Conservation (phyloP, 2,113 vertebrate species). For the Heterotilapia buettikoferi region DNA sequence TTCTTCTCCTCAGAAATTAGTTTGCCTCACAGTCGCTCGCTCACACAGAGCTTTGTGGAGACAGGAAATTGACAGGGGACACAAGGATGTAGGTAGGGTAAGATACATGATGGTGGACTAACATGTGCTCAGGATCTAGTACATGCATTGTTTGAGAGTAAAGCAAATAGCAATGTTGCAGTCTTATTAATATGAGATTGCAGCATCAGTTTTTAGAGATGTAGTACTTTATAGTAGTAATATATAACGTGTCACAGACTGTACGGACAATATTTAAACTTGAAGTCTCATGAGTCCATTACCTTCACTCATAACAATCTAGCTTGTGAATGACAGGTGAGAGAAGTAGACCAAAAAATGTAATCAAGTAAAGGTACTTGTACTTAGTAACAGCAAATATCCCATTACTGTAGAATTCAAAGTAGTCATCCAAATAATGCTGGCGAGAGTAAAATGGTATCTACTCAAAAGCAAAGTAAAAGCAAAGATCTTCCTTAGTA, state of each 20-base stretch:
- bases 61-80: slow-evolving; percentile 3
- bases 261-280: background rate
- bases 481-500: background rate
- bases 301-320: background rate
- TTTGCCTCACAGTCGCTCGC: slow-evolving; percentile 10
- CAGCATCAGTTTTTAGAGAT: too few species aligned
- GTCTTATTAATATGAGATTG: background rate
- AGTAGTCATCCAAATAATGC: background rate
- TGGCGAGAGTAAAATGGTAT: background rate
- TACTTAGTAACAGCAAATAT: background rate
- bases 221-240: background rate
- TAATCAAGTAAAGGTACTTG: background rate
- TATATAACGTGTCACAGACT: background rate
- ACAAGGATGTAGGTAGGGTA: background rate
- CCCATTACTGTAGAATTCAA: background rate
- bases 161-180: background rate
- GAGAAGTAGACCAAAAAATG: background rate
- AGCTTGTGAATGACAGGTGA: background rate
- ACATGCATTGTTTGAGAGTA: background rate
- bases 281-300: background rate
- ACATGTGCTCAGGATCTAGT: background rate
- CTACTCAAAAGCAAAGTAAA: background rate
- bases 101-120: background rate
- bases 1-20: slow-evolving; percentile 32
- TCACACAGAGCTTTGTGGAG: background rate